Conservation (phyloP, 2,113 vertebrate genomes). For the Amphiprion percula region DNA sequence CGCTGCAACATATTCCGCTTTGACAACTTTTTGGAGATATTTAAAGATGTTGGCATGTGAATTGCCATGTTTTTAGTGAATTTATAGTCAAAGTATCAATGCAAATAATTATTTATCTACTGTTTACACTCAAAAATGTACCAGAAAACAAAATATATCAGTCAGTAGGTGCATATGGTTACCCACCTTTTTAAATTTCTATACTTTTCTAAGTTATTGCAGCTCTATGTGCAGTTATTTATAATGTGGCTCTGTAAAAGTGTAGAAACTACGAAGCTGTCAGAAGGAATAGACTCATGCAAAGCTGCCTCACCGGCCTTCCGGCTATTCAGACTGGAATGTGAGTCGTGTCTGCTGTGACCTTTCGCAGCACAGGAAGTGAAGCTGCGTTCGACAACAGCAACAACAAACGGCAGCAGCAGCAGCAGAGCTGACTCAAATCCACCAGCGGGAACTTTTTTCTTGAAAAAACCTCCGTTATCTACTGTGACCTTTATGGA, state of each 20-base stretch:
- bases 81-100: not conserved
- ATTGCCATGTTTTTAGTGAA: too few relatives aligned
- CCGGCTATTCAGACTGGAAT: constrained; percentile 78
- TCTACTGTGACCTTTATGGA: constrained; percentile 63
- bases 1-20: not conserved
- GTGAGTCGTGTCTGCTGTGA: constrained; percentile 60
- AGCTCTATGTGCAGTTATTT: constrained; percentile 27
- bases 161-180: rapidly evolving
- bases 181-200: not conserved
- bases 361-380: constrained; percentile 74
- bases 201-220: constrained; percentile 5
- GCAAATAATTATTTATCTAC: not conserved
- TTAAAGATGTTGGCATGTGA: too few relatives aligned
- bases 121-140: not conserved
- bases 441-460: constrained; percentile 19
- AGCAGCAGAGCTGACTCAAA: not conserved
- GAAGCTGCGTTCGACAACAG: constrained; percentile 1
- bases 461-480: not conserved
- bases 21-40: not conserved
- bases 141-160: not conserved
- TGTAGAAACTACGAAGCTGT: constrained; percentile 61
- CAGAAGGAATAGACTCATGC: constrained; percentile 59
- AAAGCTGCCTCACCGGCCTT: constrained; percentile 60
- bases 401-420: not conserved
- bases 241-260: constrained; percentile 36